Base-by-base conservation (phyloP, 2,113 vertebrate species). In the Plecturocebus donacophilus region DNA sequence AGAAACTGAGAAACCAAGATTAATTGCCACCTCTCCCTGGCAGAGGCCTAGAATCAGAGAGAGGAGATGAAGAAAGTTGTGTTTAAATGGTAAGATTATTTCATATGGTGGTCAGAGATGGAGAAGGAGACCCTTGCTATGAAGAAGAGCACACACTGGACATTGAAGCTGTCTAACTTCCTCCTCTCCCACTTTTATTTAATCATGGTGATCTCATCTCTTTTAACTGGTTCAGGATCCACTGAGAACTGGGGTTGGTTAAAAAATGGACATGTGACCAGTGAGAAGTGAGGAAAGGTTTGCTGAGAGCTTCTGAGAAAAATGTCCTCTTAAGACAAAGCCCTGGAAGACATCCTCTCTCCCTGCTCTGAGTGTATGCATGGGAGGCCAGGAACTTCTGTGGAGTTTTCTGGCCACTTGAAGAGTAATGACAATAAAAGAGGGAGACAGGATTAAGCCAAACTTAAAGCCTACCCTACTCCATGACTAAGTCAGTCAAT, bases 1-100 rank as follows among this genome's bases (percentile, higher is more conserved):
- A 90, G 76, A 91, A 87, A 71, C 49, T 30, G n/a, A 90, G 76
- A 91, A 87, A 66, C 42, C 16, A 75, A 83, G 75, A 27, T 87
- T 54, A 45, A 38, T 5, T 86, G 56, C 19, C 1, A 4, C 19
- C 27, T 61, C 14, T 35, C 12, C 42, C 70, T 86, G 45, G 6
- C 11, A 45, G 52, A 79, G 8, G 2, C 68, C 52, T 83, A 3
- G 16, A 94, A 19, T 96, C 58, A 96, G 80, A 94, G 27, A 77
- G 12, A 71, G 17, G 2, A 68, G 8, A 10, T 90, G 30, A 90
- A 45, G 6, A 79, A 38, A 47, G 20, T 13, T 35, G 19, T 75
- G 49, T 47, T 89, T 56, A 81, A 77, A 85, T 84, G 25, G 20
- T 35, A 23, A 66, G 42, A 27, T 79, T 32, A 47, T 80, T 20